These are phyloP conservation scores for Hemistola chrysoprasaria DNA, from an alignment of 2,888 invertebrate species.

Conservation along the genomic window DNA sequence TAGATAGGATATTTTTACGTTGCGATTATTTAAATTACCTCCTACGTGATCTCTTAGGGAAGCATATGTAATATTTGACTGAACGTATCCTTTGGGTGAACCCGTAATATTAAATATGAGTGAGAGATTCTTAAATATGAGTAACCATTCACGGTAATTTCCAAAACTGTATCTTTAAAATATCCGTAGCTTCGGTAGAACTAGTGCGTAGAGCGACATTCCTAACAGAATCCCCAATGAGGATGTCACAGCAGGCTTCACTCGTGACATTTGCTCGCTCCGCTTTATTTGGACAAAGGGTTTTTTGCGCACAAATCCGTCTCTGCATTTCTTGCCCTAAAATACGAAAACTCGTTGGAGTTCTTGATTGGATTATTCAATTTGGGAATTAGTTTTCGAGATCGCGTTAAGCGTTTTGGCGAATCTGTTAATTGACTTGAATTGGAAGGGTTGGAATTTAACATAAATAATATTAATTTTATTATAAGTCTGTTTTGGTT, in stretches of 20 bases:
- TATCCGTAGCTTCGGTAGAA: constrained; percentile 26
- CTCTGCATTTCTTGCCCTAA: constrained; percentile 46
- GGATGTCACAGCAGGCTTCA: constrained; percentile 67
- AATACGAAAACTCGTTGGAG: constrained; percentile 34
- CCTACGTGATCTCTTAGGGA: too few relatives aligned
- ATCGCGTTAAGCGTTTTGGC: constrained; percentile 36
- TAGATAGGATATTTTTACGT: too few relatives aligned
- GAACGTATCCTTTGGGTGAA: too few relatives aligned
- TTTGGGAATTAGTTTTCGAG: constrained; percentile 55
- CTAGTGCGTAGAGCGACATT: constrained; percentile 41
- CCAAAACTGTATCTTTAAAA: constrained; percentile 5
- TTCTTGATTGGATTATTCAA: constrained; percentile 62
- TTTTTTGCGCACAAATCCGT: constrained; percentile 60
- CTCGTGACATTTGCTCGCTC: constrained; percentile 67
- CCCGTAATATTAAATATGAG: too few relatives aligned
- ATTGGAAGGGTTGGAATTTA: constrained; percentile 14
- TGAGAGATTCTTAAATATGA: too few relatives aligned
- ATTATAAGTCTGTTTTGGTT: too few relatives aligned
- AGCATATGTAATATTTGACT: too few relatives aligned
- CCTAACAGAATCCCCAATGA: constrained; percentile 68
- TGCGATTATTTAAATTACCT: too few relatives aligned
- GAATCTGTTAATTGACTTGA: constrained; percentile 32
- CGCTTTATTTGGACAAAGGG: constrained; percentile 73
- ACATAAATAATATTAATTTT: too few relatives aligned
- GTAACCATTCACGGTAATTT: background rate